These are phyloP conservation scores for Drosophila rhopaloa DNA, from an alignment of 1,140 invertebrate genomes.

Conservation along the genomic window DNA sequence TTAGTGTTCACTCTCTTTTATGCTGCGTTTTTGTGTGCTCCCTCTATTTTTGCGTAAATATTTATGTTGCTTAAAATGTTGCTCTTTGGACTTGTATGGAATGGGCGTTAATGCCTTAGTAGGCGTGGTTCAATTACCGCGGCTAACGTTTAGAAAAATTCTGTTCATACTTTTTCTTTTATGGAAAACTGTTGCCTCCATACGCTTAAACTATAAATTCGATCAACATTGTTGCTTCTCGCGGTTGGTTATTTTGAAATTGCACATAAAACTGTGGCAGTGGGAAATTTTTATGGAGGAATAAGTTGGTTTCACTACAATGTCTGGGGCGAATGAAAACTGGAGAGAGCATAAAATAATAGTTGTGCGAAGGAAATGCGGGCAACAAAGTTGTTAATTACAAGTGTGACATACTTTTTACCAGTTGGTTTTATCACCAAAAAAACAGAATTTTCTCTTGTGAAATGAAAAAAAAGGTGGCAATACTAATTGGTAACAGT, in stretches of 20 bases:
- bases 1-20: slow-evolving; percentile 47
- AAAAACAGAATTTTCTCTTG: slow-evolving; percentile 6
- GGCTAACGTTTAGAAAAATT: slow-evolving; percentile 2
- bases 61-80: slow-evolving; percentile 50
- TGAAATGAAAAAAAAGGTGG: background rate
- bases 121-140: slow-evolving; percentile 35
- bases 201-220: background rate
- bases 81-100: slow-evolving; percentile 17
- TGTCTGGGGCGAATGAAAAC: slow-evolving; percentile 25
- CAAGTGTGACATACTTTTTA: slow-evolving; percentile 34
- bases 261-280: slow-evolving; percentile 34
- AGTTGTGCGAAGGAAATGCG: background rate
- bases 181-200: background rate
- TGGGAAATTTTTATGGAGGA: slow-evolving; percentile 29
- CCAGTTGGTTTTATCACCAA: background rate
- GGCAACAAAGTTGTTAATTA: slow-evolving; percentile 38
- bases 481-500: slow-evolving; percentile 11
- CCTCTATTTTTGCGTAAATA: slow-evolving; percentile 32
- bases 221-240: slow-evolving; percentile 17
- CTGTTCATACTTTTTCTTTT: slow-evolving; percentile 5
- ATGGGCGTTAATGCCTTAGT: slow-evolving; percentile 14
- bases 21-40: slow-evolving; percentile 8
- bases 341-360: slow-evolving; percentile 16
- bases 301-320: slow-evolving; percentile 35
- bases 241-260: slow-evolving; percentile 13